Conservation (phyloP, 2,113 vertebrate species). For the Menura novaehollandiae region DNA sequence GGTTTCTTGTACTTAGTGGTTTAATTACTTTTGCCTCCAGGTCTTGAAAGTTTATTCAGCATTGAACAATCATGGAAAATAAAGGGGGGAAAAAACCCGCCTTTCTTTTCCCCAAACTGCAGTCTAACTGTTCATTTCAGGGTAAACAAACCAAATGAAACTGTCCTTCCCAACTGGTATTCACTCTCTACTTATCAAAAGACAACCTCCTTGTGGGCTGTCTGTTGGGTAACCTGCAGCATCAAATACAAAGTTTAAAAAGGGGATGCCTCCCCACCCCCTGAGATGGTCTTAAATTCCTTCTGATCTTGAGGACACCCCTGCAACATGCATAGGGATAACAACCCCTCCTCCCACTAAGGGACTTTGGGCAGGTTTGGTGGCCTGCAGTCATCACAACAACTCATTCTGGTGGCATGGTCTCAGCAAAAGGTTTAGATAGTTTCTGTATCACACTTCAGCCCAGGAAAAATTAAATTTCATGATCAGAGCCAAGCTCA, state of each 20-base stretch:
- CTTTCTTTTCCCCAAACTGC: not conserved
- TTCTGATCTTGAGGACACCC: not conserved
- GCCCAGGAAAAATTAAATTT: not conserved
- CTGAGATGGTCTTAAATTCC: not conserved
- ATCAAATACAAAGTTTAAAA: not conserved
- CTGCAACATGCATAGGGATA: fast-evolving
- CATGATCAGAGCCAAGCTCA: not conserved
- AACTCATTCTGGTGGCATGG: not conserved
- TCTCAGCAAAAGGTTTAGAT: not conserved
- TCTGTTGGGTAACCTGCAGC: not conserved
- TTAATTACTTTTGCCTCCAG: not conserved
- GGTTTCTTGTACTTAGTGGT: not conserved
- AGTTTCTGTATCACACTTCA: not conserved
- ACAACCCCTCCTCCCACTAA: not conserved
- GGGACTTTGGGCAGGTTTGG: not conserved
- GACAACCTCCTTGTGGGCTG: not conserved
- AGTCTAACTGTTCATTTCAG: not conserved
- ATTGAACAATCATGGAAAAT: not conserved
- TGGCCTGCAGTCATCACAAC: not conserved
- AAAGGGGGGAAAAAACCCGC: fast-evolving
- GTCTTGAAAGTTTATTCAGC: not conserved
- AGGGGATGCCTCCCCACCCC: not conserved
- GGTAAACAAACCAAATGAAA: not conserved
- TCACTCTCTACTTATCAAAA: not conserved
- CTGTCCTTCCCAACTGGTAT: not conserved